Conservation (phyloP, 2,113 vertebrate species). For the Peromyscus maniculatus region DNA sequence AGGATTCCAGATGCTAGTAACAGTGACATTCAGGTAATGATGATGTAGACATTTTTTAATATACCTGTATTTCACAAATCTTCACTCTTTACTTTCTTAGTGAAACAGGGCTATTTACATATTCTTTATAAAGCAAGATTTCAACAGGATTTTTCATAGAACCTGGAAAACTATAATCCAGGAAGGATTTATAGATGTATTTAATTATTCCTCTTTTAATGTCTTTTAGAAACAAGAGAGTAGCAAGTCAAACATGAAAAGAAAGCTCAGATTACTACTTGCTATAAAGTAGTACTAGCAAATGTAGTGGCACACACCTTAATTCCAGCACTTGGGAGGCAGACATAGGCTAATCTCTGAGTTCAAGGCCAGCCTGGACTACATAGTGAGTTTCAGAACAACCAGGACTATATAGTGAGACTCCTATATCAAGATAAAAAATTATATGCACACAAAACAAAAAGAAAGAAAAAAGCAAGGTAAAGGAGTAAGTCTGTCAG, state of each 20-base stretch:
- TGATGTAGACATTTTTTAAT: neutral
- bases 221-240: neutral
- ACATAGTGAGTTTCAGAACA: no score
- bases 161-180: conserved; percentile 28
- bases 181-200: neutral
- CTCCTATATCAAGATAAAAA: no score
- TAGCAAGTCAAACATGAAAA: conserved; percentile 15
- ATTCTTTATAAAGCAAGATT: conserved; percentile 49
- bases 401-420: no score
- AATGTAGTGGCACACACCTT: neutral
- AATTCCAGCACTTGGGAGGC: neutral
- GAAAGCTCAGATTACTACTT: neutral
- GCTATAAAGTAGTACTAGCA: neutral
- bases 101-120: neutral
- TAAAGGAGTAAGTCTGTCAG: neutral
- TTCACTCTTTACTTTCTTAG: neutral
- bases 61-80: neutral
- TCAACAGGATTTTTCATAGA: neutral
- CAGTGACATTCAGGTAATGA: neutral
- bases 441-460: neutral
- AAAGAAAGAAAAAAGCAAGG: neutral
- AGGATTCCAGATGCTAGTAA: neutral
- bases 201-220: neutral
- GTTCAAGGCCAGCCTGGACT: no score
- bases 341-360: no score